These are phyloP conservation scores for Platycheirus rosarum DNA, from an alignment of 2,888 invertebrate species.

Conservation along the genomic window DNA sequence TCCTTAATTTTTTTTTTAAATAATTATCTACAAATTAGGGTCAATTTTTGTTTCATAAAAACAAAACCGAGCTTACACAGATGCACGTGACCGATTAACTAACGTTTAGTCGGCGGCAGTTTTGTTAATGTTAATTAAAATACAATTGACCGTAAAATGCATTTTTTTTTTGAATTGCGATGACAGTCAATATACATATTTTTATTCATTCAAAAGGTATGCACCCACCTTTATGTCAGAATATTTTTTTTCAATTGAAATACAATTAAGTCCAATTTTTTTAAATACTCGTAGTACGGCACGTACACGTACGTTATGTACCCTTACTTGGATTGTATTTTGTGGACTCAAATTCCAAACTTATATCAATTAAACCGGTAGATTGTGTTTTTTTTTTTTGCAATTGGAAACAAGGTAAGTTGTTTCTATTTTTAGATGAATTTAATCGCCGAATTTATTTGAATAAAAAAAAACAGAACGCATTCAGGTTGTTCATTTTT, in stretches of 20 bases:
- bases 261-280: not conserved
- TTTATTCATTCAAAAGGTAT: constrained; percentile 14
- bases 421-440: constrained; percentile 56
- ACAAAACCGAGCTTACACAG: not conserved
- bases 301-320: constrained; percentile 26
- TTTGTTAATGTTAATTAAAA: constrained; percentile 6
- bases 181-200: constrained; percentile 9
- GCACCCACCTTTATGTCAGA: constrained; percentile 2
- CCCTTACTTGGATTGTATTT: constrained; percentile 3
- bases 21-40: too few relatives aligned
- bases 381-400: constrained; percentile 33
- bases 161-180: not conserved
- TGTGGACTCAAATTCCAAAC: constrained; percentile 34
- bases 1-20: too few relatives aligned
- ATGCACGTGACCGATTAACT: not conserved
- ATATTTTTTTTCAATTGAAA: not conserved
- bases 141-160: constrained; percentile 7
- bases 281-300: constrained; percentile 20
- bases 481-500: constrained; percentile 16
- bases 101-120: not conserved
- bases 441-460: constrained; percentile 39
- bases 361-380: constrained; percentile 53
- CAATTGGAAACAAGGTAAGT: constrained; percentile 60
- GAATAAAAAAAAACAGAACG: constrained; percentile 20
- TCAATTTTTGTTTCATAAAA: not conserved